Base-by-base conservation (phyloP, 2,113 vertebrate genomes). In the Astur gentilis region DNA sequence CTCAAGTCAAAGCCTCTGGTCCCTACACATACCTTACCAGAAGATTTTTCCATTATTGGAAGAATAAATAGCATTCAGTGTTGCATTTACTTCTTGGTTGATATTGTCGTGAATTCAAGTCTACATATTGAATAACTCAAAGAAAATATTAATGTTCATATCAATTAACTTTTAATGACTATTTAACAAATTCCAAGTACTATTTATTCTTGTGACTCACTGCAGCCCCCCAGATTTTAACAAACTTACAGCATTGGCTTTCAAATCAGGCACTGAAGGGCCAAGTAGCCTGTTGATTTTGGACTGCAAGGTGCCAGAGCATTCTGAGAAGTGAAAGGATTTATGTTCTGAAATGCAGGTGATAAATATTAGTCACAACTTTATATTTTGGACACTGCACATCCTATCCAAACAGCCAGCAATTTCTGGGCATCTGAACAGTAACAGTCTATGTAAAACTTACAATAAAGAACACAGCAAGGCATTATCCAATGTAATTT, bases 101-200 rank as follows among this genome's bases (percentile, higher is more conserved):
- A 79, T 20, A 62, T 23, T 87, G 77, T 76, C 31, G 45, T 79
- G 21, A 92, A 36, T 90, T 92, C 75, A 87, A 89, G 57, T 29
- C 49, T 72, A 54, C 50, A 50, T 91, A 66, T n/a, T 83, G 25
- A 71, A 47, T 87, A 96, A 78, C 52, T 87, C 50, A 75, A 92
- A 86, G 25, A 81, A 96, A 95, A 95, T 94, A 91, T 65, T 92
- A 78, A 84, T 87, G 50, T 69, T 95, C 44, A 49, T 87, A 81
- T 94, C 69, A 78, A 81, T 72, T 95, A 76, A 78, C 80, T 92
- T 95, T 71, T 96, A 93, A 89, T 76, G 64, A 87, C 25, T 75
- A 36, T 71, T 89, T 90, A 90, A 97, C 50, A 75, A 92, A 81
- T 88, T 90, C 85, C 88, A 92, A 83, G 64, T 78, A 92, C n/a